Base-by-base conservation (phyloP, 2,113 vertebrate species). In the Anarhynchus alexandrinus region DNA sequence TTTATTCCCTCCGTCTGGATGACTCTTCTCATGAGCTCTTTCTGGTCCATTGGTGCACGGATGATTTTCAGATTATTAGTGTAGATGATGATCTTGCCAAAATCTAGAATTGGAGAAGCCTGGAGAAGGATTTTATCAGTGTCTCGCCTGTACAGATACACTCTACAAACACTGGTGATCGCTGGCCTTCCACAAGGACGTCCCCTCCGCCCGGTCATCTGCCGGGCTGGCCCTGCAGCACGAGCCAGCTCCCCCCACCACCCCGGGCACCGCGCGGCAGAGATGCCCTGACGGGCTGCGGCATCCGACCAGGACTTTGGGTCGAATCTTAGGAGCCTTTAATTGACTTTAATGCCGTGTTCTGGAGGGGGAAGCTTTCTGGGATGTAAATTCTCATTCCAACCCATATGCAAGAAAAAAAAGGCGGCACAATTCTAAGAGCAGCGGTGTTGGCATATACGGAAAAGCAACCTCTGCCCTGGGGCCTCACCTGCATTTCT, bases 81-180 rank as follows among this genome's bases (percentile, higher is more conserved):
- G 95, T 99, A 99, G 98, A 99, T 99, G 86, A 99, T 99, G 81
- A 99, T 99, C 97, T 99, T 99, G 77, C 99, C 99, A 96, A 99
- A 99, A 96, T 99, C 99, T 97, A 99, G 96, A 85, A 99, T 97
- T 11, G 98, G 97, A 6, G 98, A 98, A 97, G 98, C 83, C 97
- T 97, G 86, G 62, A 96, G 93, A 97, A 94, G 78, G 78, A 83
- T 47, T 32, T 77, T 49, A 67, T 81, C 55, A 94, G 45, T 10
- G 18, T 61, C 34, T 36, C 8, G 2, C 19, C 47, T 22, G 15
- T 10, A 21, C 7, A 76, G 91, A 19, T 7, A 20, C n/a, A 40
- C 54, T 43, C 82, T 26, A 4, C 45, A 61, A 72, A 9, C 38
- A 23, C 9, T 9, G 10, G 5, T 5, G 29, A 7, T 16, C 27